Percentiles rank a stretch among this genome's conserved stretches.
phyloP scores from a whole-genome alignment of 2,797 vertebrate genomes.

The Mormyrops attenuatus region DNA sequence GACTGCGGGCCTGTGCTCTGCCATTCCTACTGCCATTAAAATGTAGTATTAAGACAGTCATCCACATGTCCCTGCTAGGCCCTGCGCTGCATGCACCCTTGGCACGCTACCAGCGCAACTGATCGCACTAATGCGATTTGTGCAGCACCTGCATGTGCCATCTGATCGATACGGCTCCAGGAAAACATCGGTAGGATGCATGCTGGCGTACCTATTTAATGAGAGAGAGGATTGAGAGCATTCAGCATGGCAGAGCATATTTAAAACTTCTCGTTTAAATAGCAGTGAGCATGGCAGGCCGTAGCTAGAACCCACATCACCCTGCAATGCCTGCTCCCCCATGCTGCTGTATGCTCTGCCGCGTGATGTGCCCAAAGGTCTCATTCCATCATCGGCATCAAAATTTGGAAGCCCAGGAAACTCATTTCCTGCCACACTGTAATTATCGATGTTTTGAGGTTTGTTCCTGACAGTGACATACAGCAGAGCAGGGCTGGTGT shows the following conservation, averaged over 20 bases:
- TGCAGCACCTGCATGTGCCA: background rate
- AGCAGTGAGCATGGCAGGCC: background rate
- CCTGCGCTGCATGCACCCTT: background rate
- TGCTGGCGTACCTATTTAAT: background rate
- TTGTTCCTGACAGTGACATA: slow-evolving; percentile 7
- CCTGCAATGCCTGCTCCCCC: background rate
- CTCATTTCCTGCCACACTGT: background rate
- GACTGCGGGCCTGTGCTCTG: background rate
- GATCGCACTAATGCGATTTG: background rate
- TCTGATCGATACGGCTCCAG: background rate
- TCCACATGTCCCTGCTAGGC: background rate
- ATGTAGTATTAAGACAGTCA: background rate
- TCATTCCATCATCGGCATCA: background rate
- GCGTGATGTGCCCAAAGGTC: background rate
- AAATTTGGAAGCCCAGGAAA: background rate
- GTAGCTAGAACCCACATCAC: background rate
- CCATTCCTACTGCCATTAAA: background rate
- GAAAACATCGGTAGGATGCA: background rate
- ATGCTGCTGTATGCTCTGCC: background rate
- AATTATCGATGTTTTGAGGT: slow-evolving; percentile 2
- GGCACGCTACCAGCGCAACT: background rate
- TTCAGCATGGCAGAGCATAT: background rate
- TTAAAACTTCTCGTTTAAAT: background rate
- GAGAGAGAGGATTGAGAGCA: background rate
- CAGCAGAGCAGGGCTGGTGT: background rate